Evolutionary conservation across 2,888 invertebrate species (phyloP), one percentile per base, ranked within the genome.

Genomic region (Drosophila cognata): DNA sequence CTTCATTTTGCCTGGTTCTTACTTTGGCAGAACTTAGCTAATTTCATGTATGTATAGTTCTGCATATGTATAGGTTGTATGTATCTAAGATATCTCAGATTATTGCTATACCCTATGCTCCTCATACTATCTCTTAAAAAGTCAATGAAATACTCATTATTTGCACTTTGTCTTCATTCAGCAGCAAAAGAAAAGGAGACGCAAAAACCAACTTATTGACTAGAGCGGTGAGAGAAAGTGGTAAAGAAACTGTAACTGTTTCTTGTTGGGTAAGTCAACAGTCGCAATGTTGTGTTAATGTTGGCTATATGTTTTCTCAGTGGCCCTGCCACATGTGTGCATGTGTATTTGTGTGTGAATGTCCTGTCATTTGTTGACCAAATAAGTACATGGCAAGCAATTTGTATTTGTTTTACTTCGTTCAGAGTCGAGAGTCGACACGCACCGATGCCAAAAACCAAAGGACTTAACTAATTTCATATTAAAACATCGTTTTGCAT

Each of bases 401-500:
- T 90, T 88, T 90, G 83, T 85, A 88, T 90, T 88, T 90, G 89
- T 88, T 88, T 88, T 88, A 80, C 82, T 82, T 84, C 71, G 59
- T 60, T n/a, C 31, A 61, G 56, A 57, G 48, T 29, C 48, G 16
- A 71, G 55, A 38, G 38, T 64, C 58, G 58, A 63, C 74, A 85
- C 85, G 90, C 85, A 89, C 68, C 65, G 83, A 70, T 70, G 74
- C 78, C 90, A 84, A 74, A 89, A 89, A 89, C 81, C 87, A 76
- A 87, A 88, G 84, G 88, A 91, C 90, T 89, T 82, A 88, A 88
- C 90, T 88, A 88, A 88, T 88, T 88, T 88, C 81, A 82, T 90
- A 90, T 89, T 91, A 89, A 90, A 88, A 90, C 90, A 91, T 89
- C 91, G 87, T 87, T 91, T 89, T 91, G 91, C 89, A 91, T 91